Evolutionary conservation across 2,888 invertebrate genomes (phyloP).

Genomic region (Dusona sp.): DNA sequence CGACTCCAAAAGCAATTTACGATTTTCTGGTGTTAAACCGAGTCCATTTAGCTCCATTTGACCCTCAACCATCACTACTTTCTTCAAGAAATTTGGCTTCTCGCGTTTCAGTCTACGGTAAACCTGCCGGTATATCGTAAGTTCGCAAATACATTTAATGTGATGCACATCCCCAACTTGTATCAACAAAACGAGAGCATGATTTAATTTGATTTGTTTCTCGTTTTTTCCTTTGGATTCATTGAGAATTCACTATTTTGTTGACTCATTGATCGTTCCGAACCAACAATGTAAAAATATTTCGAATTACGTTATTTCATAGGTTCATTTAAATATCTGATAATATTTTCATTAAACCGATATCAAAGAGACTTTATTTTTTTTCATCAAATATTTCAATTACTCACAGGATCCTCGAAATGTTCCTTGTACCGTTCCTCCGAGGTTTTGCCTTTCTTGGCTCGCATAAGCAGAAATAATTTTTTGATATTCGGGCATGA

Average conservation of each 20-base stretch:
- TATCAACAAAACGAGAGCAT: neutral
- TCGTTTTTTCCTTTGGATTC: neutral
- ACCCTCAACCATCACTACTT: constrained; percentile 87
- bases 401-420: constrained; percentile 81
- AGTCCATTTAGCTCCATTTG: constrained; percentile 85
- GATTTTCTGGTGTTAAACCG: constrained; percentile 85
- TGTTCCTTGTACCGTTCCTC: constrained; percentile 80
- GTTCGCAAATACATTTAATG: constrained; percentile 7
- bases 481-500: constrained; percentile 80
- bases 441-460: constrained; percentile 81
- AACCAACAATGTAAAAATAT: neutral
- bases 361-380: neutral
- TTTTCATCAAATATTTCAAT: neutral
- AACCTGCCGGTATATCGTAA: constrained; percentile 81
- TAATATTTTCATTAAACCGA: neutral
- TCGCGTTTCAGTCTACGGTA: constrained; percentile 85
- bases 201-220: neutral
- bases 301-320: neutral
- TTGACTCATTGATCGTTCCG: neutral
- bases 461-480: constrained; percentile 81
- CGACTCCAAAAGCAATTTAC: constrained; percentile 86
- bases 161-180: neutral
- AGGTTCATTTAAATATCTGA: neutral
- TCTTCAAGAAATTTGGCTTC: constrained; percentile 85
- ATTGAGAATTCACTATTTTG: neutral